Percentiles rank a stretch among this genome's conserved stretches.
These are phyloP conservation scores for Pseudochirops corinnae DNA, from an alignment of 2,797 vertebrate species.

Conservation along the genomic window DNA sequence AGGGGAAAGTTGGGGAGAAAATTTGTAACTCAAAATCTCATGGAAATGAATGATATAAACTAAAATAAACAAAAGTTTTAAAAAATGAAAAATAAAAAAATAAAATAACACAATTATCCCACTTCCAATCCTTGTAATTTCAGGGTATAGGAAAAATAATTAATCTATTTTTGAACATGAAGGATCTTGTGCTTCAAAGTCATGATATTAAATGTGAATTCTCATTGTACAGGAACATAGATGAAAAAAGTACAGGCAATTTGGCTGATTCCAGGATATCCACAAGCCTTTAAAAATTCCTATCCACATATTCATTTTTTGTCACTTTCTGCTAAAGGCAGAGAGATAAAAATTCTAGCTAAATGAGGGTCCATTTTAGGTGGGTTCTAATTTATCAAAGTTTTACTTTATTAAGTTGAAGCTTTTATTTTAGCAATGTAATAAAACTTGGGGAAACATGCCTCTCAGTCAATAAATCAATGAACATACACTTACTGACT, in stretches of 20 bases:
- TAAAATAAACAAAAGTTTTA: too few relatives aligned
- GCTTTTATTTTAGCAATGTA: background rate
- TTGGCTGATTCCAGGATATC: background rate
- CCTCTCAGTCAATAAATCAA: background rate
- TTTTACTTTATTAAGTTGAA: background rate
- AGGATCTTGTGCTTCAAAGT: slow-evolving; percentile 41
- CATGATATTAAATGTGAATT: background rate
- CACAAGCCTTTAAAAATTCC: background rate
- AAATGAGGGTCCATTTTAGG: background rate
- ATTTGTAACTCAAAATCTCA: too few relatives aligned
- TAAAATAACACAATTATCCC: background rate
- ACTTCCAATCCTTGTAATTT: slow-evolving; percentile 34
- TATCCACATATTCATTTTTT: background rate
- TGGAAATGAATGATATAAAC: too few relatives aligned
- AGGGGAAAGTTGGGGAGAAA: too few relatives aligned
- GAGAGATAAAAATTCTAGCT: background rate
- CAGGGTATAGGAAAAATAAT: slow-evolving; percentile 44
- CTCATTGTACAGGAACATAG: background rate
- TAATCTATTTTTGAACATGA: slow-evolving; percentile 22
- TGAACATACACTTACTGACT: background rate
- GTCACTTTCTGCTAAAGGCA: background rate
- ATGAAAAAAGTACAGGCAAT: background rate
- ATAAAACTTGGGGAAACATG: background rate
- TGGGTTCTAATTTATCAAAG: background rate
- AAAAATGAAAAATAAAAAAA: too few relatives aligned